Base-by-base conservation (phyloP, 1,140 invertebrate species). In the Pseudomyrmex cubaensis region DNA sequence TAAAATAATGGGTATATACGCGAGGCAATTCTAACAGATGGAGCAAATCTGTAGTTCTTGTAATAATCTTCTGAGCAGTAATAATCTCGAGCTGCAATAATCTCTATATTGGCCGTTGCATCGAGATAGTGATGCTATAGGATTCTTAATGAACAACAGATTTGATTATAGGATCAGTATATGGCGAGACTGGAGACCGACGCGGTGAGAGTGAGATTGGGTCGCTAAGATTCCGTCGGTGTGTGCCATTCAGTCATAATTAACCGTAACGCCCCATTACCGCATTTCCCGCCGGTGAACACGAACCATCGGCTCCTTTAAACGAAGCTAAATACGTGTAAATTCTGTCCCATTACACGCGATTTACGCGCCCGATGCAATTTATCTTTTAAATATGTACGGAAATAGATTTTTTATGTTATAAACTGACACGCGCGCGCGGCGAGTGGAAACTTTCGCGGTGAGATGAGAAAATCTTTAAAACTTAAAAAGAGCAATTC, bases 71-170 rank as follows among this genome's bases (percentile, higher is more conserved):
- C 25, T 67, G 44, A 12, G 0, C 9, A 52, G 15, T 22, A 56
- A 4, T n/a, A 77, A 35, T 35, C 17, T 22, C n/a, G 9, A 48
- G 2, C 35, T 35, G 2, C 10, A 48, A 5, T 12, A 3, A 13
- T 17, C n/a, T 20, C 54, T 69, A 7, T 59, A 59, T 48, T 46
- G 1, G 44, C 15, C 64, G 10, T 56, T 57, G 44, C 10, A 59
- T 8, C 44, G 7, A 2, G 22, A 54, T 76, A 20, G 50, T 22
- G 35, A 77, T 77, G 52, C 25, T 35, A 57, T 57, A 10, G 13
- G 75, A 78, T 17, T 70, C 44, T 69, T 69, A 46, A 78, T 80
- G 67, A 72, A 12, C 20, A 80, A 70, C 64, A 80, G 17, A 72
- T 70, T 70, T 78, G 54, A 59, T 78, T 78, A 59, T 48, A 4